These are phyloP conservation scores for Lontra canadensis DNA, from an alignment of 2,113 vertebrate species.

Conservation along the genomic window DNA sequence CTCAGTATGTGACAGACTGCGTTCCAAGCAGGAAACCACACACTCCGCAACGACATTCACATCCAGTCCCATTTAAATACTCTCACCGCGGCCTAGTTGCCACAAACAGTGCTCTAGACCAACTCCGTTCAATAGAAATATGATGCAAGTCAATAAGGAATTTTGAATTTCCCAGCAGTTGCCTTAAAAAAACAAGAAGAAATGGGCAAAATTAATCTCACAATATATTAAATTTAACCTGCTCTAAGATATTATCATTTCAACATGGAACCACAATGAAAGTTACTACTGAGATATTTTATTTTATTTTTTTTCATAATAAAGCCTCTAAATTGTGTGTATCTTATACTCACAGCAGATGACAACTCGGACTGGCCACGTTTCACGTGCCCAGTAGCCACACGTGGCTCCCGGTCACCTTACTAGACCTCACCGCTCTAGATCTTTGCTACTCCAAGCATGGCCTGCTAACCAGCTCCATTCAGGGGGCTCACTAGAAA, in stretches of 20 bases:
- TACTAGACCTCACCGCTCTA: background rate
- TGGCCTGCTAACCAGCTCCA: background rate
- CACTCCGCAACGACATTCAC: background rate
- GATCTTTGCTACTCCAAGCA: background rate
- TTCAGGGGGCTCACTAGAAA: background rate
- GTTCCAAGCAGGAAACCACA: background rate
- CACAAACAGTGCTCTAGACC: background rate
- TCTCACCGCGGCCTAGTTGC: background rate
- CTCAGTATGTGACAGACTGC: background rate
- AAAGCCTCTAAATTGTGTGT: background rate
- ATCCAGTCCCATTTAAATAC: background rate
- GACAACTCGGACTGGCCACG: background rate
- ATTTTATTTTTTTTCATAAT: background rate
- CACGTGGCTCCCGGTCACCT: background rate
- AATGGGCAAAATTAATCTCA: background rate
- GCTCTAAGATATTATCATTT: background rate
- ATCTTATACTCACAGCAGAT: background rate
- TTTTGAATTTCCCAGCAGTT: background rate
- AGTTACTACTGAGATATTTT: background rate
- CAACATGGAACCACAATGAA: background rate
- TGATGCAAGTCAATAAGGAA: background rate
- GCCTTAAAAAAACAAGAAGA: background rate
- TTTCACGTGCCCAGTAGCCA: background rate
- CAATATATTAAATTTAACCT: background rate
- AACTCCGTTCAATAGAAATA: background rate